phyloP scores from a whole-genome alignment of 1,140 invertebrate genomes.

The Drosophila novamexicana region DNA sequence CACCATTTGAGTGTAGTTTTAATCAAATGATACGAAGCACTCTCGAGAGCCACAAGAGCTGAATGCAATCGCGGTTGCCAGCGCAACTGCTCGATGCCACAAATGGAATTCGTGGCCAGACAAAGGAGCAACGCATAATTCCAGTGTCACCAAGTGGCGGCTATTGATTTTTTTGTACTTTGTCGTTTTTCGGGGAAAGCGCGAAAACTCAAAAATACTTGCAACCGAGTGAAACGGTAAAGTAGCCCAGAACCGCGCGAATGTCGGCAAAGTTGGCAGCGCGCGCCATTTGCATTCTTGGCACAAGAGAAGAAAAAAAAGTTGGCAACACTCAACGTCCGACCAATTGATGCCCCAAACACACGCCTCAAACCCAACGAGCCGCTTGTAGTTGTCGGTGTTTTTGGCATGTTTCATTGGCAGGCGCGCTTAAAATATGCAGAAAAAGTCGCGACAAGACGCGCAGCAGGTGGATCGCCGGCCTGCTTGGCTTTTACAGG shows the following conservation, averaged over 20 bases:
- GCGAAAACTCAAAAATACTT: slow-evolving; percentile 11
- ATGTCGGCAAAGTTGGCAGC: slow-evolving; percentile 35
- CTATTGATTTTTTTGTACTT: slow-evolving; percentile 56
- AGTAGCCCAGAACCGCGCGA: slow-evolving; percentile 50
- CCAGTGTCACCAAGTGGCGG: slow-evolving; percentile 55
- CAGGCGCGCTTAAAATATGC: slow-evolving; percentile 74
- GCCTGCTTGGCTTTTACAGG: neutral
- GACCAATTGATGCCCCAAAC: slow-evolving; percentile 15
- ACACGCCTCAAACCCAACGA: neutral
- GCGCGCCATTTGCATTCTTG: slow-evolving; percentile 76
- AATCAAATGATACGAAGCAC: slow-evolving; percentile 20
- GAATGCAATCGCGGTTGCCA: slow-evolving; percentile 19
- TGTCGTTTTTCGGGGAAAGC: neutral
- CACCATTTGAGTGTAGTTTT: slow-evolving; percentile 5
- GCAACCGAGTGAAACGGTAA: slow-evolving; percentile 33
- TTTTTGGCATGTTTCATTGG: slow-evolving; percentile 77
- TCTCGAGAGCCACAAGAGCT: neutral
- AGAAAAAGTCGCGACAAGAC: slow-evolving; percentile 45
- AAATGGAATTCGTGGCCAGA: slow-evolving; percentile 20
- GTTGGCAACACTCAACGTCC: slow-evolving; percentile 54
- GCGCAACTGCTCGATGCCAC: neutral
- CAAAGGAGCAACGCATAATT: slow-evolving; percentile 42
- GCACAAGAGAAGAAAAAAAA: slow-evolving; percentile 37
- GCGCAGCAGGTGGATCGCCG: slow-evolving; percentile 62
- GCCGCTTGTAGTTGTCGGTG: slow-evolving; percentile 56